These are phyloP conservation scores for Chondrosia reniformis DNA, from an alignment of 37 sponge, comb jelly and placozoan species.

Conservation along the genomic window DNA sequence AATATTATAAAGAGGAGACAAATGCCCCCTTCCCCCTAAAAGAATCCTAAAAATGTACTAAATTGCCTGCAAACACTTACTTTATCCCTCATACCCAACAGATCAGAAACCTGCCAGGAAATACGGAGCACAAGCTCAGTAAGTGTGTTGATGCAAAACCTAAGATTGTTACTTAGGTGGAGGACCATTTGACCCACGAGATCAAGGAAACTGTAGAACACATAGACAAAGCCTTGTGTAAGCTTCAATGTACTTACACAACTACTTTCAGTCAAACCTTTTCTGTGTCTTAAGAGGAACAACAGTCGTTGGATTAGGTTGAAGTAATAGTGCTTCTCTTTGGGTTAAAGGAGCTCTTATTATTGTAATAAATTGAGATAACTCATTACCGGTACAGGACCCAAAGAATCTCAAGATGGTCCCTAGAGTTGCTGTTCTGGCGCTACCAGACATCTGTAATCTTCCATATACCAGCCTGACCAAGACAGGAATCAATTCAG, in stretches of 20 bases:
- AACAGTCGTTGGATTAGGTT: slow-evolving; percentile 19
- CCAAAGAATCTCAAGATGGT: slow-evolving; percentile 64
- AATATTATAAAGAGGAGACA: no score
- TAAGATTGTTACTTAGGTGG: slow-evolving; percentile 25
- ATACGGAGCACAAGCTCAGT: slow-evolving; percentile 11
- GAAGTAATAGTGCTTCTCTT: neutral
- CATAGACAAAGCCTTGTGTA: neutral
- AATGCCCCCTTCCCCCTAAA: no score
- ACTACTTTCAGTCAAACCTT: slow-evolving; percentile 26
- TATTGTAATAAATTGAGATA: slow-evolving; percentile 51
- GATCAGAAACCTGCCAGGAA: slow-evolving; percentile 24
- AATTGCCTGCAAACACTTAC: slow-evolving; percentile 10
- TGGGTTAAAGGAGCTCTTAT: slow-evolving; percentile 39
- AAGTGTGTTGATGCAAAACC: slow-evolving; percentile 34
- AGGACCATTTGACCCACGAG: slow-evolving; percentile 57
- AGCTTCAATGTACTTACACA: neutral
- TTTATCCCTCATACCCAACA: slow-evolving; percentile 35
- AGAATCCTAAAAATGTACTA: neutral
- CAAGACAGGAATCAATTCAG: slow-evolving; percentile 58
- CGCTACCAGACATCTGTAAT: slow-evolving; percentile 37
- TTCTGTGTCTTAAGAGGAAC: slow-evolving; percentile 75
- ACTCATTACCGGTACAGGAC: slow-evolving; percentile 47
- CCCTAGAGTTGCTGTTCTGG: slow-evolving; percentile 47
- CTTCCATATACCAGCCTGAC: slow-evolving; percentile 73
- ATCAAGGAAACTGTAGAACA: slow-evolving; percentile 44